Base-by-base conservation (phyloP, 1,140 invertebrate species). In the Gyrodactylus bullatarudis region DNA sequence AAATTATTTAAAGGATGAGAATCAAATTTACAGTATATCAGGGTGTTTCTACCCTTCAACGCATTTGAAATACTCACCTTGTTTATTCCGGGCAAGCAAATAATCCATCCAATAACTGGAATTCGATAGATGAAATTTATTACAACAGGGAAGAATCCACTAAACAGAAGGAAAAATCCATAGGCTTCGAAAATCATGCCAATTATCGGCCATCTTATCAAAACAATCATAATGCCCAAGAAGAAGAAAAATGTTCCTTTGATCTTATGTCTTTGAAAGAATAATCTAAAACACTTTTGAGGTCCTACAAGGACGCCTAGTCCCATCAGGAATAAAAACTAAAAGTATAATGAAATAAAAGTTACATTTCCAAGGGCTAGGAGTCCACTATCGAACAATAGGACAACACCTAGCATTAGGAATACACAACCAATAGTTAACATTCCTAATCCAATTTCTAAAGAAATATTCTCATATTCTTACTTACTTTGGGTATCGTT, bases 361-460 rank as follows among this genome's bases (percentile, higher is more conserved):
- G 86, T 87, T 85, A 92, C 92, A 86, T 99, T 98, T 80, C 94
- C 94, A 78, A 99, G 92, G 19, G 94, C 94, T 70, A 99, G 83
- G 75, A 99, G 84, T 75, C 92, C 94, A 83, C 91, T 95, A 81
- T 99, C 94, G 84, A 99, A 97, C 21, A 99, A 83, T 69, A 99
- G 82, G 54, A 98, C 77, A 71, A 97, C 86, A 73, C 95, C 94
- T 22, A 99, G 84, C 77, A 97, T 91, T 22, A 98, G 84, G 78
- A 98, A 98, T 70, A 87, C 86, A 76, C 95, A 86, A 20, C 95
- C 95, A 84, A 98, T 96, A 34, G 88, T 89, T 34, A 91, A 88
- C 71, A 98, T 82, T 20, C 92, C 94, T 34, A 98, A 88, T 68
- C 95, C 95, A 79, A 99, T 97, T 85, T 96, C 89, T 92, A 79